Conservation (phyloP, 2,797 vertebrate species). For the Taeniopygia guttata region DNA sequence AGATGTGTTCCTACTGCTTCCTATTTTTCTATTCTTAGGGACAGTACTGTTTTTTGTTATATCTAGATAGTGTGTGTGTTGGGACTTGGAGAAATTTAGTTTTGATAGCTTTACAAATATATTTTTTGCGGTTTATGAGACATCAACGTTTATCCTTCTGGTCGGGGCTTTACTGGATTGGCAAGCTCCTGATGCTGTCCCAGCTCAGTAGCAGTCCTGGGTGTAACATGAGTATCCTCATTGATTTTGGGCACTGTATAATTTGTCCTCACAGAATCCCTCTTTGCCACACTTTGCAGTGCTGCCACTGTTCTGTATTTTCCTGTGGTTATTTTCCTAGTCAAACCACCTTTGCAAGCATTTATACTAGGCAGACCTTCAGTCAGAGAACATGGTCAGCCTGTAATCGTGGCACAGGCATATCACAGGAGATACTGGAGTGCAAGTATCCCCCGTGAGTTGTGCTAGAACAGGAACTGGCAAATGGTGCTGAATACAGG, state of each 20-base stretch:
- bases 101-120: not conserved
- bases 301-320: not conserved
- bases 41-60: not conserved
- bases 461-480: not conserved
- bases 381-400: not conserved
- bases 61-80: not conserved
- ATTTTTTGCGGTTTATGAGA: not conserved
- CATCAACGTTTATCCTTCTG: not conserved
- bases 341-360: not conserved
- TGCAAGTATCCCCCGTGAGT: not conserved
- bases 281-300: not conserved
- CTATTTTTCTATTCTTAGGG: not conserved
- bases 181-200: not conserved
- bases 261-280: not conserved
- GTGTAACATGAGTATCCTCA: not conserved
- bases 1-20: not conserved
- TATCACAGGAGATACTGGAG: not conserved
- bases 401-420: not conserved
- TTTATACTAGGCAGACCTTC: not conserved
- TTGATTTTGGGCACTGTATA: not conserved
- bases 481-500: not conserved
- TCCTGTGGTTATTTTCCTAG: not conserved
- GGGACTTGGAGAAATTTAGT: not conserved
- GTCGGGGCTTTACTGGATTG: not conserved
- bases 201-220: not conserved